A percentile compares a stretch with the other conserved stretches of the same genome.
Evolutionary conservation across 2,113 vertebrate genomes (phyloP).

Genomic region (Zapornia atra): DNA sequence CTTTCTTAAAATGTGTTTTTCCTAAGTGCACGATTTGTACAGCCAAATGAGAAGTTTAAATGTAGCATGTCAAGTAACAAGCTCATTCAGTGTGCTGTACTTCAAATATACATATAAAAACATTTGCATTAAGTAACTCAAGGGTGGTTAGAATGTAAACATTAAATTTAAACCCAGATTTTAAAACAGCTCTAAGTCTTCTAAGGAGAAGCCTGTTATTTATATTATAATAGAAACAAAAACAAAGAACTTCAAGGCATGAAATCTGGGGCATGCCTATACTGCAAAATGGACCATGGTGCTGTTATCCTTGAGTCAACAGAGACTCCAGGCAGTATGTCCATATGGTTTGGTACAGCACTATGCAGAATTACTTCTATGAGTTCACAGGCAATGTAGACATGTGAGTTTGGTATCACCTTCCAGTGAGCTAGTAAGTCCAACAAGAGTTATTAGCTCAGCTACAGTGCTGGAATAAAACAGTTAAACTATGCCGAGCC

Average conservation of each 20-base stretch:
- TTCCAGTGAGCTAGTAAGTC: not conserved
- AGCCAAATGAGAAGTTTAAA: conserved; percentile 27
- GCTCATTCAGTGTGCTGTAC: not conserved
- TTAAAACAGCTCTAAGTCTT: not conserved
- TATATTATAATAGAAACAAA: not conserved
- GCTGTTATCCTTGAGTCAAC: not conserved
- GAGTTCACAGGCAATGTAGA: not conserved
- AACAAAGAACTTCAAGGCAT: not conserved
- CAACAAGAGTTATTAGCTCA: not conserved
- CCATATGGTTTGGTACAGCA: not conserved
- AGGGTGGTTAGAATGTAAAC: not conserved
- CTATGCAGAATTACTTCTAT: not conserved
- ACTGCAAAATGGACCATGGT: not conserved
- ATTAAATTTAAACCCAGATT: not conserved
- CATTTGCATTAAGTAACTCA: not conserved
- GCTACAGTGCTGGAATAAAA: not conserved
- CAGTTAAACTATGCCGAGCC: not conserved
- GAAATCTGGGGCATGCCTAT: not conserved
- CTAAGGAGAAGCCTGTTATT: not conserved
- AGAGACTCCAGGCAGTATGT: not conserved
- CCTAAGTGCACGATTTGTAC: conserved; percentile 5
- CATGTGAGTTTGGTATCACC: not conserved
- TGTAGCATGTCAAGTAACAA: not conserved
- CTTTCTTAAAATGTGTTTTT: conserved; percentile 32
- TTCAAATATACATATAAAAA: not conserved